phyloP scores from a whole-genome alignment of 1,140 invertebrate genomes.

The Zaprionus gabonicus region DNA sequence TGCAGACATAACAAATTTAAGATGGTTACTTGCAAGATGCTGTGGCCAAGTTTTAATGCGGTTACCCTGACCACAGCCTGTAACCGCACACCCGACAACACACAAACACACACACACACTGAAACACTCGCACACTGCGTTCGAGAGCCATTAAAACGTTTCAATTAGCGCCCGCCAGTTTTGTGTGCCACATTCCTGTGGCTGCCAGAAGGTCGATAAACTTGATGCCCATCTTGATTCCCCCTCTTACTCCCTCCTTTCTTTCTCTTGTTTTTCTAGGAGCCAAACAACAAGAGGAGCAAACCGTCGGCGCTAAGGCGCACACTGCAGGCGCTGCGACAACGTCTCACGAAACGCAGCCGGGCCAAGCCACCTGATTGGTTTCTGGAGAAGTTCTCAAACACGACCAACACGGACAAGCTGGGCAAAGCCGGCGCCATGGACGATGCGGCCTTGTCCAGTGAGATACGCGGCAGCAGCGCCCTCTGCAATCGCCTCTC shows the following conservation, averaged over 20 bases:
- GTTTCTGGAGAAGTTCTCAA: slow-evolving; percentile 87
- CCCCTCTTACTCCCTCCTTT: neutral
- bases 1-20: slow-evolving; percentile 70
- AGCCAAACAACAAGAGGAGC: slow-evolving; percentile 65
- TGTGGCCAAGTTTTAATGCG: slow-evolving; percentile 71
- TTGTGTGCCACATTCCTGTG: slow-evolving; percentile 14
- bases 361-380: slow-evolving; percentile 86
- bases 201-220: slow-evolving; percentile 14
- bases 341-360: slow-evolving; percentile 80
- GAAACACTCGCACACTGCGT: neutral
- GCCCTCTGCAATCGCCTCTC: slow-evolving; percentile 86
- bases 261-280: slow-evolving; percentile 42
- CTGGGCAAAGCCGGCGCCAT: slow-evolving; percentile 76
- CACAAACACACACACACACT: slow-evolving; percentile 3
- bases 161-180: slow-evolving; percentile 61
- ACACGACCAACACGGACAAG: slow-evolving; percentile 82
- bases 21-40: slow-evolving; percentile 59
- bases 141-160: slow-evolving; percentile 59
- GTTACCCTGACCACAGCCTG: slow-evolving; percentile 47
- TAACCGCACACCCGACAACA: slow-evolving; percentile 24
- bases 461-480: slow-evolving; percentile 84
- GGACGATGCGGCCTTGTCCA: slow-evolving; percentile 83
- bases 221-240: slow-evolving; percentile 27
- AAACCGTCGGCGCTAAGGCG: slow-evolving; percentile 79
- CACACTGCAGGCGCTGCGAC: slow-evolving; percentile 78